Evolutionary conservation across 2,113 vertebrate species (phyloP).

Genomic region (Eolophus roseicapilla): DNA sequence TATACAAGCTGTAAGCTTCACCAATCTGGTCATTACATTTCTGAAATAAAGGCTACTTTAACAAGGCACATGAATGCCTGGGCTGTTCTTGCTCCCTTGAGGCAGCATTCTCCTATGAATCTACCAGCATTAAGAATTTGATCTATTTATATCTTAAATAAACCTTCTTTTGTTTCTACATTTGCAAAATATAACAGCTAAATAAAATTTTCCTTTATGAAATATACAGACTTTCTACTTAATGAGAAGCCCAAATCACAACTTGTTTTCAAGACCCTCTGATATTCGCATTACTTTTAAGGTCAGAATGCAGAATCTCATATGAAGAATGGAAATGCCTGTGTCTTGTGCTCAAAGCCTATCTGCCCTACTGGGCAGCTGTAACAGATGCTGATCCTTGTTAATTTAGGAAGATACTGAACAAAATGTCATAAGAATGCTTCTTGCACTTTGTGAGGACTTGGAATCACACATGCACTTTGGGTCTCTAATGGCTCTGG

Average conservation of each 20-base stretch:
- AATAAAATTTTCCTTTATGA: not conserved
- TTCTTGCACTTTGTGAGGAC: constrained; percentile 34
- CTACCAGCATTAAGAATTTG: not conserved
- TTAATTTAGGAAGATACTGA: not conserved
- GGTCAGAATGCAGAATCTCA: not conserved
- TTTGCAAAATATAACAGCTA: not conserved
- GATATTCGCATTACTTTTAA: not conserved
- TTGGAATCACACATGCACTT: not conserved
- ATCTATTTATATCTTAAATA: not conserved
- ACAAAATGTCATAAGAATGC: not conserved
- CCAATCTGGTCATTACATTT: not conserved
- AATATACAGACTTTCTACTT: not conserved
- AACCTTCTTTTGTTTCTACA: not conserved
- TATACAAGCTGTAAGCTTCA: not conserved
- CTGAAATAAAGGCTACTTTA: not conserved
- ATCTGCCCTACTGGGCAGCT: not conserved
- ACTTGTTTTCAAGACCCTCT: not conserved
- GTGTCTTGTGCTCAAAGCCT: not conserved
- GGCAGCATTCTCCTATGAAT: not conserved
- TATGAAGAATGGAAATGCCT: not conserved
- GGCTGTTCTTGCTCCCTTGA: not conserved
- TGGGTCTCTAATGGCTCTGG: not conserved
- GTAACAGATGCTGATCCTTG: not conserved
- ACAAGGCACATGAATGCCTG: not conserved
- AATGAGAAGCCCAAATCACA: not conserved